Conservation (phyloP, 53 echinoderm and acorn worm genomes). For the Paelopatides confundens region DNA sequence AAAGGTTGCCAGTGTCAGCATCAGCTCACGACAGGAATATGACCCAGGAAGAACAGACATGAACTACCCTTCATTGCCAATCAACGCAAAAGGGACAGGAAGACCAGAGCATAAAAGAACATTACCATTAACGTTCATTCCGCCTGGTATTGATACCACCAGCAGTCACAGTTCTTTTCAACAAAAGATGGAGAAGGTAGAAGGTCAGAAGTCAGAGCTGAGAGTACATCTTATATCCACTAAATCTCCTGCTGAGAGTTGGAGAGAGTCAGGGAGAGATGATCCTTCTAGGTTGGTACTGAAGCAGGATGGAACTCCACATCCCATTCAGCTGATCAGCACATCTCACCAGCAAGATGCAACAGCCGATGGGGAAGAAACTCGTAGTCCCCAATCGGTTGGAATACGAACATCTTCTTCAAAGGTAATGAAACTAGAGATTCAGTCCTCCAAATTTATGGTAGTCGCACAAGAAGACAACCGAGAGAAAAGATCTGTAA, state of each 20-base stretch:
- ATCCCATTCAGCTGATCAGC: not conserved
- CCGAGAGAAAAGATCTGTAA: not conserved
- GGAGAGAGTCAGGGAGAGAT: not conserved
- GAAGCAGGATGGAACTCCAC: not conserved
- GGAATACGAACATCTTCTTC: not conserved
- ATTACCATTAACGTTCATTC: conserved; percentile 13
- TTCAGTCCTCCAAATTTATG: not conserved
- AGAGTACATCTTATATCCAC: not conserved
- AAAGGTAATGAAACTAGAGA: not conserved
- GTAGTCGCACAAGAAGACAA: not conserved
- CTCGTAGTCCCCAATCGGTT: not conserved
- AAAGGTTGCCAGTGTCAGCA: not conserved
- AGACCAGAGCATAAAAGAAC: not conserved
- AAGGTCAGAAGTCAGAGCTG: not conserved
- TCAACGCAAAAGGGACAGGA: not conserved
- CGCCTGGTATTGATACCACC: not conserved
- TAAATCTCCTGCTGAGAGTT: not conserved
- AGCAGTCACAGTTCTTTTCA: not conserved
- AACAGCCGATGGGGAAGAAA: not conserved
- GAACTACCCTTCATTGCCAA: not conserved
- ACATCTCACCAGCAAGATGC: not conserved
- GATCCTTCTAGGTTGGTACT: not conserved
- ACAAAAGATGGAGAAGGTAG: not conserved
- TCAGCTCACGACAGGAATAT: not conserved
- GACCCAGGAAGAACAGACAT: not conserved